A percentile compares a stretch with the other conserved stretches of the same genome.
phyloP scores from a whole-genome alignment of 1,140 invertebrate species.

The Drosophila sulfurigaster region DNA sequence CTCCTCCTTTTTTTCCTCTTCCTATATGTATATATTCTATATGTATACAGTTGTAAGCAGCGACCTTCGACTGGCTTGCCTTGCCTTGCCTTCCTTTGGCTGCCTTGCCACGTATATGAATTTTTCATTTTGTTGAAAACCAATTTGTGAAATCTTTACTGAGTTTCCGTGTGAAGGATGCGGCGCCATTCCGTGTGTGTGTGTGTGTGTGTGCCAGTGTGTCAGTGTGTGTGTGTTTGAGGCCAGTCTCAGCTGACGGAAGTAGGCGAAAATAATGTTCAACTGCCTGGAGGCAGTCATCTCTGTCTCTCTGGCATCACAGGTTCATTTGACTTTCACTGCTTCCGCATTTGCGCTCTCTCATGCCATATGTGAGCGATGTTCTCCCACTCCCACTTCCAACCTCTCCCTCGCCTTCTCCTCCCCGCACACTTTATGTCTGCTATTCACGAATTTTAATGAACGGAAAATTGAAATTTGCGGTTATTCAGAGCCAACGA shows the following conservation, averaged over 20 bases:
- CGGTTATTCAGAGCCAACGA: constrained; percentile 54
- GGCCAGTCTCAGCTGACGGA: constrained; percentile 42
- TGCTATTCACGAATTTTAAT: constrained; percentile 76
- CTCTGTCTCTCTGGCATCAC: not conserved
- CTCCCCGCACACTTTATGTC: not conserved
- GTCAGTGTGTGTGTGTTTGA: not conserved
- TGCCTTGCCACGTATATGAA: constrained; percentile 63
- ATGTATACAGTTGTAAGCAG: not conserved
- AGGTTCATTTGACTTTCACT: constrained; percentile 54
- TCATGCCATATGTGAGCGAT: constrained; percentile 22
- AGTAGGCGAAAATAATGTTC: constrained; percentile 61
- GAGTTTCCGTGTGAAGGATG: constrained; percentile 56
- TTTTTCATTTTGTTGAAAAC: constrained; percentile 80
- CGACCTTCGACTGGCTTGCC: constrained; percentile 22
- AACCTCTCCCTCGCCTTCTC: too few species aligned
- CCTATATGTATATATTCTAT: not conserved
- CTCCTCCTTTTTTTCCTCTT: too few species aligned
- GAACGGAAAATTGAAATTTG: constrained; percentile 75
- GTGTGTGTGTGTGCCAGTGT: not conserved
- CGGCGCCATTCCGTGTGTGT: constrained; percentile 6
- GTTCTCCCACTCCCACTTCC: too few species aligned
- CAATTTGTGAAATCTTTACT: constrained; percentile 76
- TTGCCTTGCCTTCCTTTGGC: not conserved
- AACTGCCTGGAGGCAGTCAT: constrained; percentile 42
- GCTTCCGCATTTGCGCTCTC: constrained; percentile 39